Evolutionary conservation across 1,140 invertebrate genomes (phyloP), one percentile per base, ranked within the genome.

Genomic region (Homalodisca vitripennis): DNA sequence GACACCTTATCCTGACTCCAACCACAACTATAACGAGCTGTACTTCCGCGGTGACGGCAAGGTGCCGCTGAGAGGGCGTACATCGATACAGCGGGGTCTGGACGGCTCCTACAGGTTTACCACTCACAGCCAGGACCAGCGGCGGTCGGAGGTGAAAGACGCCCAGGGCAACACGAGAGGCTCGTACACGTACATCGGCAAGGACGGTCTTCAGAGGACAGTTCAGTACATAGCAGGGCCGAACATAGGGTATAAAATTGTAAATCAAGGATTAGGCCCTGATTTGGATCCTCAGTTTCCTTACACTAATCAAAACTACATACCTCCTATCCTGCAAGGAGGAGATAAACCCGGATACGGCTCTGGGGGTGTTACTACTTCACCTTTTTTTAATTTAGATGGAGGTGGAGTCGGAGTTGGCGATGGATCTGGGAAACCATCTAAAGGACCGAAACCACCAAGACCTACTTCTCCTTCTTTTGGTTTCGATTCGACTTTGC

Each of bases 151-250:
- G 78, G 84, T 84, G 60, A 88, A 88, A 70, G 88, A 89, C 72
- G 80, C 87, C 0, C 83, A 82, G 53, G 88, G 88, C 13, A 84
- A 89, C 69, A 86, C 89, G 0, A 78, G 87, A 65, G 89, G 89
- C 32, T 89, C 88, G 0, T 91, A 90, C 78, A 88, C 88, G 3
- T 91, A 89, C 75, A 77, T 90, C 17, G 89, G 90, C 74, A 88
- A 90, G 73, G 88, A 89, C 81, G 88, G 88, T 1, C 83, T 87
- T 24, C 88, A 89, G 79, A 83, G 81, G 65, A 87, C 88, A 0
- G 88, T 89, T 1, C 84, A 90, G 75, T 91, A 91, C 74, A 89
- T 89, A 70, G 89, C 89, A 1, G 89, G 89, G 1, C 88, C 89
- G 0, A 85, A 87, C 32, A 91, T 89, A 31, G 89, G 89, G n/a